Conservation (phyloP, 1,140 invertebrate genomes). For the Daktulosphaira vitifoliae region DNA sequence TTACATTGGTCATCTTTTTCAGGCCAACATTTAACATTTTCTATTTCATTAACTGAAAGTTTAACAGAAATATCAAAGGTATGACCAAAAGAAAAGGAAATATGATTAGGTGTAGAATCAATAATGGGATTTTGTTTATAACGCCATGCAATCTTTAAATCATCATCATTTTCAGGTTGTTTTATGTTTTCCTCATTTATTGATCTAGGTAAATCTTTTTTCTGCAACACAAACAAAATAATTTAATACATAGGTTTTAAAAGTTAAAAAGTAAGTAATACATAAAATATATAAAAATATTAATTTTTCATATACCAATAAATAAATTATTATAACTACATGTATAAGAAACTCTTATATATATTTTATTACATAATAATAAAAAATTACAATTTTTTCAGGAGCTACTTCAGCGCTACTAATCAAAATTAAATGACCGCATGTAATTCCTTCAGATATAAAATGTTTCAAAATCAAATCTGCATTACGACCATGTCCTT, state of each 20-base stretch:
- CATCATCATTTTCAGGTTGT: not conserved
- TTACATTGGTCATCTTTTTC: not conserved
- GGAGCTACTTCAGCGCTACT: not conserved
- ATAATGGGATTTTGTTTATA: conserved; percentile 23
- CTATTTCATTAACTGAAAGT: conserved; percentile 14
- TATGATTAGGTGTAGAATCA: conserved; percentile 20
- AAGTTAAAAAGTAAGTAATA: too few species aligned
- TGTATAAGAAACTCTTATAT: too few species aligned
- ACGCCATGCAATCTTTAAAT: conserved; percentile 28
- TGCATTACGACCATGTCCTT: conserved; percentile 16
- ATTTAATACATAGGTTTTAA: too few species aligned
- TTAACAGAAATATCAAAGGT: conserved; percentile 26
- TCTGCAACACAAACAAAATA: not conserved
- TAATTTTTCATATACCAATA: too few species aligned
- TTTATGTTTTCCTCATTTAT: conserved; percentile 1
- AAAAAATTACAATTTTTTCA: conserved; percentile 8
- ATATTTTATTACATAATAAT: too few species aligned
- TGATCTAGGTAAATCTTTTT: conserved; percentile 8
- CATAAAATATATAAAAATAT: too few species aligned
- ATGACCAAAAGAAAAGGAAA: conserved; percentile 24
- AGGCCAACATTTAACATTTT: conserved; percentile 14
- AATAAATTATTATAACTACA: too few species aligned
- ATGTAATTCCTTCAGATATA: conserved; percentile 8
- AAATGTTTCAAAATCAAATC: conserved; percentile 21
- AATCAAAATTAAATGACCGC: conserved; percentile 14